Evolutionary conservation across 2,113 vertebrate species (phyloP), one percentile per base, ranked within the genome.

Genomic region (Xiphophorus hellerii): DNA sequence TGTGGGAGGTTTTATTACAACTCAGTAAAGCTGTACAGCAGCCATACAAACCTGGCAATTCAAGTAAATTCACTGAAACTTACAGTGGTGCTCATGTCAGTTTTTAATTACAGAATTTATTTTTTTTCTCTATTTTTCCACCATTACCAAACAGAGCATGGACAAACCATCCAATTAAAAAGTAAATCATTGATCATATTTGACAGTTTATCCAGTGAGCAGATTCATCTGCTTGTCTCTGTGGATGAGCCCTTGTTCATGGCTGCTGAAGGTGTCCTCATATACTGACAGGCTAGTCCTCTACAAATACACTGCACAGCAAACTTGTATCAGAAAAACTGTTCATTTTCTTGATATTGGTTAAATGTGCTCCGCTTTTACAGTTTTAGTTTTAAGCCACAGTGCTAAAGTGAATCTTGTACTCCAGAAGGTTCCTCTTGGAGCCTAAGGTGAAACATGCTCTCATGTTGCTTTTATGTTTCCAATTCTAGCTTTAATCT

Each of bases 41-140:
- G 60, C 81, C 67, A 72, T 25, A 66, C 69, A 51, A 73, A 83
- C 64, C 28, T 79, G 78, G 62, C 76, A 61, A 77, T 81, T 54
- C 44, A 31, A 83, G 67, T 70, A 87, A 86, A 83, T 83, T 83
- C 76, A 83, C 44, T 6, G 17, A 48, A 88, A 88, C 81, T 31
- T 83, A n/a, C 14, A 76, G 63, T 74, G 80, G 30, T 78, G 88
- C 76, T 82, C 60, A 86, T 80, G 65, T 85, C 75, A 79, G 72
- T 62, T 81, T 85, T 74, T 84, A 80, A 83, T 78, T 78, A 27
- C 64, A 82, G 62, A 33, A 37, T 20, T 64, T n/a, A n/a, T 20
- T 22, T 64, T 66, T 71, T 37, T 8, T 42, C 42, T 12, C 65
- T 42, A 17, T 63, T 54, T 44, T 28, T 48, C 62, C 63, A 58